phyloP scores from a whole-genome alignment of 2,888 invertebrate species.

The Meghimatium bilineatum region DNA sequence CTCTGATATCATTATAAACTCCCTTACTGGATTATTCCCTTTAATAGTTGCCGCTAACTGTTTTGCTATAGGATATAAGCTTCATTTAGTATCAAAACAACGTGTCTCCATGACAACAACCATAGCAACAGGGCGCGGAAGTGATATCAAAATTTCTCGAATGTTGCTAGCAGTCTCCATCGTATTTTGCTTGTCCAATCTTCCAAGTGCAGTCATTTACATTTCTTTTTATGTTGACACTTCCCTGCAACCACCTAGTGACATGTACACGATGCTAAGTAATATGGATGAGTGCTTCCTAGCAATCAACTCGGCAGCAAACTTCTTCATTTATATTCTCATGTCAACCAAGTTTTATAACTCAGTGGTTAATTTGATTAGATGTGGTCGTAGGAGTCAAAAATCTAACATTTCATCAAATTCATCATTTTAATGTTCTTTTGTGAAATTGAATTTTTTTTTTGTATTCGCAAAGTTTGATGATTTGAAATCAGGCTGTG shows the following conservation, averaged over 20 bases:
- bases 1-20: not conserved
- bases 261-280: not conserved
- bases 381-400: not conserved
- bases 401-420: too few species aligned
- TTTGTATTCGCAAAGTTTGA: too few species aligned
- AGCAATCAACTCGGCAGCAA: not conserved
- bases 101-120: not conserved
- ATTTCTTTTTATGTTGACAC: not conserved
- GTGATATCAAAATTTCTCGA: not conserved
- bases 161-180: slow-evolving; percentile 12
- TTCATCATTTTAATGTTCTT: too few species aligned
- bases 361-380: not conserved
- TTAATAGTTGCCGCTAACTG: not conserved
- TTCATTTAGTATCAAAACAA: not conserved
- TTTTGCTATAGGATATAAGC: not conserved
- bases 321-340: slow-evolving; percentile 23
- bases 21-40: not conserved
- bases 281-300: not conserved
- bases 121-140: not conserved
- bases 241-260: not conserved
- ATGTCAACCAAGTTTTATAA: slow-evolving; percentile 26
- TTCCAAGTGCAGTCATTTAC: not conserved
- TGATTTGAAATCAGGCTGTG: too few species aligned
- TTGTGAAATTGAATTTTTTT: too few species aligned
- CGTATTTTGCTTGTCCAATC: not conserved